Conservation (phyloP, 2,797 vertebrate genomes). For the Neoniphon sammara region DNA sequence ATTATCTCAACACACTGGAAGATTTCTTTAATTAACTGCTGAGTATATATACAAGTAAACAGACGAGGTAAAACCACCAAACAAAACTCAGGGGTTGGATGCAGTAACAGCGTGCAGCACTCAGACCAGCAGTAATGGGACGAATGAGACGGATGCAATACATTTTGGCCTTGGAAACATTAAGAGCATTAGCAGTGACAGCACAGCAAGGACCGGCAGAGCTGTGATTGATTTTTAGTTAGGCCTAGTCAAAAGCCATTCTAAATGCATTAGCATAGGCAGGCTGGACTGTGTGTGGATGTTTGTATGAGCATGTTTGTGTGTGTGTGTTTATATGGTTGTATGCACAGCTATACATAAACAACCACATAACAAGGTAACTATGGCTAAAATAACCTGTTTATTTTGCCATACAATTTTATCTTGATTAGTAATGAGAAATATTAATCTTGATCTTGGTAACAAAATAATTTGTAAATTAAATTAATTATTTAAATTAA, state of each 20-base stretch:
- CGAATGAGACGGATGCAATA: conserved; percentile 50
- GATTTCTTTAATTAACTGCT: conserved; percentile 4
- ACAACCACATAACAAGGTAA: background rate
- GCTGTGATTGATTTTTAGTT: conserved; percentile 68
- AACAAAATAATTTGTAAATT: too few species aligned
- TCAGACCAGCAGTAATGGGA: conserved; percentile 36
- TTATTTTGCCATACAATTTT: too few species aligned
- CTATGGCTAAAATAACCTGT: too few species aligned
- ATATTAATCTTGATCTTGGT: too few species aligned
- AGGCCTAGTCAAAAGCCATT: conserved; percentile 66
- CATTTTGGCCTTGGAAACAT: conserved; percentile 58
- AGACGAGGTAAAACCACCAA: conserved; percentile 13
- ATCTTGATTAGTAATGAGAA: too few species aligned
- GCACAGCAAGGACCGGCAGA: conserved; percentile 39
- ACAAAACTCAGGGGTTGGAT: conserved; percentile 12
- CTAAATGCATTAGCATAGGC: conserved; percentile 64
- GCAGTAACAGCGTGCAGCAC: conserved; percentile 20
- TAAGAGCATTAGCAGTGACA: conserved; percentile 66
- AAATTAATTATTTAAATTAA: too few species aligned
- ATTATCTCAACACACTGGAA: background rate
- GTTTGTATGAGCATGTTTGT: background rate
- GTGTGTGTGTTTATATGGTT: conserved; percentile 8
- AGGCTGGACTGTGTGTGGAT: background rate
- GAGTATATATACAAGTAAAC: background rate
- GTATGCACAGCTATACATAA: background rate